Evolutionary conservation across 2,888 invertebrate genomes (phyloP).

Genomic region (Xestia c-nigrum): DNA sequence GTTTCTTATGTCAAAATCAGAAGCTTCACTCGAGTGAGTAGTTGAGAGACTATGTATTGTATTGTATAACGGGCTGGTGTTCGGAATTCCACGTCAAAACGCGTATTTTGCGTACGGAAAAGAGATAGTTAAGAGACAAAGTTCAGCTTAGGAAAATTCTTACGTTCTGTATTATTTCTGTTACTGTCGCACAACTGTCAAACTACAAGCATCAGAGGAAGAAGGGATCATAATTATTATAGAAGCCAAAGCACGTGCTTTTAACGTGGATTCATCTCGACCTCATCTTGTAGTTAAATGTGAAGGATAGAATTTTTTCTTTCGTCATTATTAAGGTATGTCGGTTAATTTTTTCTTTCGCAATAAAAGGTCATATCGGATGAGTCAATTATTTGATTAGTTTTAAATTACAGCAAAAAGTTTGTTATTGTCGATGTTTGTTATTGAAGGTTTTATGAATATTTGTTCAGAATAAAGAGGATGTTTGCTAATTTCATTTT

Average conservation of each 20-base stretch:
- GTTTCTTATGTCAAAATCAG: not conserved
- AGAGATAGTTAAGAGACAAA: not conserved
- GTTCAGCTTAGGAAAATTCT: not conserved
- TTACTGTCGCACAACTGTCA: not conserved
- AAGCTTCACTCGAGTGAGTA: not conserved
- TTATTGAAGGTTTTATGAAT: constrained; percentile 11
- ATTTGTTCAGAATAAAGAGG: not conserved
- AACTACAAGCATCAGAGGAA: not conserved
- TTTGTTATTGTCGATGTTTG: not conserved
- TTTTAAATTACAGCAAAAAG: constrained; percentile 38
- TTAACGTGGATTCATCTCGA: not conserved
- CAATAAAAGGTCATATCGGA: constrained; percentile 32
- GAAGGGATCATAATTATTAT: not conserved
- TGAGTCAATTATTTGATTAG: constrained; percentile 33
- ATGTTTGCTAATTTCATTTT: constrained; percentile 1
- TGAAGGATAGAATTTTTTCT: constrained; percentile 47
- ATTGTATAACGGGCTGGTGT: no score
- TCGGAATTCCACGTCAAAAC: no score
- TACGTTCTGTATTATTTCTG: not conserved
- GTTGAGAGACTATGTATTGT: no score
- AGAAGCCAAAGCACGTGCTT: not conserved
- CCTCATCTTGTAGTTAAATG: constrained; percentile 42
- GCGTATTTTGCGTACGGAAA: no score
- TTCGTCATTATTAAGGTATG: constrained; percentile 41
- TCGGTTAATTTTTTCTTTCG: constrained; percentile 25